Evolutionary conservation across 2,888 invertebrate genomes (phyloP).

Genomic region (Ashinkailepas kermadecensis): DNA sequence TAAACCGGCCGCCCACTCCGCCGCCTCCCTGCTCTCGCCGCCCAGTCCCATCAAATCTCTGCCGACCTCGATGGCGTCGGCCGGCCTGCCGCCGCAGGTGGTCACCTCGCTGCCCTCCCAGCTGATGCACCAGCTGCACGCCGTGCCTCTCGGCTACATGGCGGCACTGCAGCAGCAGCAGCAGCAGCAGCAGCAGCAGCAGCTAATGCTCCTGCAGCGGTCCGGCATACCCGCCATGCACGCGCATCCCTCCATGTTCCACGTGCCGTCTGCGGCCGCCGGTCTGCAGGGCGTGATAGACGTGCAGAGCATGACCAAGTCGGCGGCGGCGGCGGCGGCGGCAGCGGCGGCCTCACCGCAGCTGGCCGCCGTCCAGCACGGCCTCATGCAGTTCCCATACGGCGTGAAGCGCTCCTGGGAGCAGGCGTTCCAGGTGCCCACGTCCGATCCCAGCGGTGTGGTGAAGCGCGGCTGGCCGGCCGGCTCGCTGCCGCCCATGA

Average conservation of each 20-base stretch:
- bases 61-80: not conserved
- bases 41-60: not conserved
- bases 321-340: constrained; percentile 60
- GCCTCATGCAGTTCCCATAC: constrained; percentile 48
- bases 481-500: constrained; percentile 9
- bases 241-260: not conserved
- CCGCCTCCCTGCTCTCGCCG: not conserved
- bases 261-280: not conserved
- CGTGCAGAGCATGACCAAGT: constrained; percentile 7
- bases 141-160: constrained; percentile 11
- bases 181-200: constrained; percentile 27
- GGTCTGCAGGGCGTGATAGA: not conserved
- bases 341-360: constrained; percentile 47
- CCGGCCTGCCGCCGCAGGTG: constrained; percentile 40
- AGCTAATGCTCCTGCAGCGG: constrained; percentile 6
- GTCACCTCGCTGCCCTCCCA: constrained; percentile 21
- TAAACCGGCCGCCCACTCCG: constrained; percentile 33
- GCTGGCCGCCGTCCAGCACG: constrained; percentile 45
- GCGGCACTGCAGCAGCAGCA: constrained; percentile 24
- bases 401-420: constrained; percentile 62
- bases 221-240: not conserved
- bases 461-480: constrained; percentile 11
- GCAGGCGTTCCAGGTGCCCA: constrained; percentile 54
- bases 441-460: not conserved
- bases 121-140: constrained; percentile 10